These are phyloP conservation scores for Heliconius melpomene DNA, from an alignment of 1,140 invertebrate species.

Conservation along the genomic window DNA sequence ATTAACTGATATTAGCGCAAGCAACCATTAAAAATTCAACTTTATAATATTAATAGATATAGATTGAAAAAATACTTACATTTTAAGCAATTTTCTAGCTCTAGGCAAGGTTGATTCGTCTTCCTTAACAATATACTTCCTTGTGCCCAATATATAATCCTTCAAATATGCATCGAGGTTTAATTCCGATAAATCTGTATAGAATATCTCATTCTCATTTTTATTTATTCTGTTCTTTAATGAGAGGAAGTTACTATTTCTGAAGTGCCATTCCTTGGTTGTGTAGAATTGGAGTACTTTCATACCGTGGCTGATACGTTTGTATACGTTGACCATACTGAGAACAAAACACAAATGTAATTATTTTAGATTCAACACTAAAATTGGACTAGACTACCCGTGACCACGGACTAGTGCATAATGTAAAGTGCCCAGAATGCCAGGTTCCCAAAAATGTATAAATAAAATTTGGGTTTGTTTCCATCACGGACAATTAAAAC, in stretches of 20 bases:
- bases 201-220: conserved; percentile 83
- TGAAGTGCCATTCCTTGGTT: conserved; percentile 91
- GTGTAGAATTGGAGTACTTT: conserved; percentile 92
- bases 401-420: too few relatives aligned
- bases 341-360: conserved; percentile 23
- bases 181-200: conserved; percentile 74
- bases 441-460: too few relatives aligned
- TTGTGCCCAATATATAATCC: conserved; percentile 86
- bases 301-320: conserved; percentile 84
- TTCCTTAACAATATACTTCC: conserved; percentile 89
- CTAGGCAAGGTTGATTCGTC: conserved; percentile 87
- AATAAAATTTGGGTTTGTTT: too few relatives aligned
- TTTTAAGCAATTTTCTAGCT: conserved; percentile 82
- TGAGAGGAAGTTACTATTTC: conserved; percentile 83
- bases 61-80: conserved; percentile 47
- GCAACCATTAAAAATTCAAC: too few relatives aligned
- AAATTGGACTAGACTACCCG: too few relatives aligned
- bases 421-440: too few relatives aligned
- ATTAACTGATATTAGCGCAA: too few relatives aligned
- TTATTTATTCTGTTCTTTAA: conserved; percentile 84
- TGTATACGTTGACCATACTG: conserved; percentile 86
- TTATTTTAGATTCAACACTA: too few relatives aligned
- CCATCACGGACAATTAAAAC: too few relatives aligned
- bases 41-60: too few relatives aligned
- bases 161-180: conserved; percentile 86